Conservation (phyloP, 2,888 invertebrate species). For the Spicauda simplicius region DNA sequence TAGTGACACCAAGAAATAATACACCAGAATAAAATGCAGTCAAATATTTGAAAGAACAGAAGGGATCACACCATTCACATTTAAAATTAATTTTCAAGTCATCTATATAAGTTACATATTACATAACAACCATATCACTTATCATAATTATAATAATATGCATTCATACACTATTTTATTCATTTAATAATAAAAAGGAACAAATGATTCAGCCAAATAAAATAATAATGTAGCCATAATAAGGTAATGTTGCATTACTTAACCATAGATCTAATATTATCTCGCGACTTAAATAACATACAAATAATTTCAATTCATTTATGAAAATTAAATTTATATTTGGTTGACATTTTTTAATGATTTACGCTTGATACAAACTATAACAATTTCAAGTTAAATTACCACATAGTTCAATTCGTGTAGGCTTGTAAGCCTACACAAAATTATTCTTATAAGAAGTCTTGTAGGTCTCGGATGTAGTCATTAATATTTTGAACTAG, state of each 20-base stretch:
- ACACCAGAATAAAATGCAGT: conserved; percentile 25
- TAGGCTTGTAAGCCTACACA: not conserved
- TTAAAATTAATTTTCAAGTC: conserved; percentile 4
- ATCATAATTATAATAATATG: not conserved
- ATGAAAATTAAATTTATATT: not conserved
- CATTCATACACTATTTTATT: conserved; percentile 11
- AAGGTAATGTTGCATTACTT: not conserved
- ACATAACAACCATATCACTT: conserved; percentile 6
- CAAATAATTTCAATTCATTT: not conserved
- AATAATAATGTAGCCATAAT: not conserved
- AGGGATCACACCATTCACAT: conserved; percentile 25
- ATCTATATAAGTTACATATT: conserved; percentile 10
- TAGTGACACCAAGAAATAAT: conserved; percentile 8
- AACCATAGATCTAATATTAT: not conserved
- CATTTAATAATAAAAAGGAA: conserved; percentile 20
- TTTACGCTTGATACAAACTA: too few relatives aligned
- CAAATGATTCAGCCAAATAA: conserved; percentile 16
- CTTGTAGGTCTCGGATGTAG: conserved; percentile 14
- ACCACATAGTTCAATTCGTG: not conserved
- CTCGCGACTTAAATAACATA: not conserved
- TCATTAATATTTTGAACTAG: conserved; percentile 62
- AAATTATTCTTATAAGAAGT: conserved; percentile 6
- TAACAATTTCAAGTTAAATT: not conserved
- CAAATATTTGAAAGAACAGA: conserved; percentile 3
- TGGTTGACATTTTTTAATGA: too few relatives aligned